Percentiles rank a stretch among this genome's conserved stretches.
phyloP scores from a whole-genome alignment of 1,140 invertebrate species.

The Nasonia giraulti region DNA sequence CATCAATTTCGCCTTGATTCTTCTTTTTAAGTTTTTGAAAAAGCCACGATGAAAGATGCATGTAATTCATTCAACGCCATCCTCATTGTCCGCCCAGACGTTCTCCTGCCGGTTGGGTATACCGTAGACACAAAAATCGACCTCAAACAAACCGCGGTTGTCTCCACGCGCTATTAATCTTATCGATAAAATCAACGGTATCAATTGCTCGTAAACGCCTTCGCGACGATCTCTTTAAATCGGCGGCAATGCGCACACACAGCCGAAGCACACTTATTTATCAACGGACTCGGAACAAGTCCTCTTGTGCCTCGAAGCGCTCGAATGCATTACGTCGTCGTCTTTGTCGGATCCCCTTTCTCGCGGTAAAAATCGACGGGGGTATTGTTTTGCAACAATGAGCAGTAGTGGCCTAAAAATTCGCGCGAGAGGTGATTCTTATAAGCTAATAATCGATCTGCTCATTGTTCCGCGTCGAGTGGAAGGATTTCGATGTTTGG shows the following conservation, averaged over 20 bases:
- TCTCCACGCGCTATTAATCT: slow-evolving; percentile 36
- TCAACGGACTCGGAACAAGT: background rate
- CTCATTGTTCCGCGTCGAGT: background rate
- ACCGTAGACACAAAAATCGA: slow-evolving; percentile 12
- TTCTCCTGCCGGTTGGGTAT: background rate
- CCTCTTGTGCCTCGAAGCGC: background rate
- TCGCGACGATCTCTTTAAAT: slow-evolving; percentile 21
- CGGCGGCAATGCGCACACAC: background rate
- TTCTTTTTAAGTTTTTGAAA: too few species aligned
- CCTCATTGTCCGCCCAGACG: slow-evolving; percentile 11
- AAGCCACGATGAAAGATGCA: background rate
- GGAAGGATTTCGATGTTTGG: background rate
- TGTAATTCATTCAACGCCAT: background rate
- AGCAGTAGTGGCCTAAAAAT: background rate
- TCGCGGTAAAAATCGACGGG: background rate
- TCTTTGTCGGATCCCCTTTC: background rate
- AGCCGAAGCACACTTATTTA: slow-evolving; percentile 18
- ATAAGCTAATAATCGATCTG: background rate
- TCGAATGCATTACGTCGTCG: slow-evolving; percentile 8
- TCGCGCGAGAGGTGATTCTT: background rate
- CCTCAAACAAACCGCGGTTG: slow-evolving; percentile 25
- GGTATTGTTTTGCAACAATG: slow-evolving; percentile 1
- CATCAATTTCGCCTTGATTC: background rate
- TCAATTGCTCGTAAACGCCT: slow-evolving; percentile 46
- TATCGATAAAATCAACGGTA: slow-evolving; percentile 47